A percentile compares a stretch with the other conserved stretches of the same genome.
Evolutionary conservation across 2,888 invertebrate genomes (phyloP).

Genomic region (Steromphala cineraria): DNA sequence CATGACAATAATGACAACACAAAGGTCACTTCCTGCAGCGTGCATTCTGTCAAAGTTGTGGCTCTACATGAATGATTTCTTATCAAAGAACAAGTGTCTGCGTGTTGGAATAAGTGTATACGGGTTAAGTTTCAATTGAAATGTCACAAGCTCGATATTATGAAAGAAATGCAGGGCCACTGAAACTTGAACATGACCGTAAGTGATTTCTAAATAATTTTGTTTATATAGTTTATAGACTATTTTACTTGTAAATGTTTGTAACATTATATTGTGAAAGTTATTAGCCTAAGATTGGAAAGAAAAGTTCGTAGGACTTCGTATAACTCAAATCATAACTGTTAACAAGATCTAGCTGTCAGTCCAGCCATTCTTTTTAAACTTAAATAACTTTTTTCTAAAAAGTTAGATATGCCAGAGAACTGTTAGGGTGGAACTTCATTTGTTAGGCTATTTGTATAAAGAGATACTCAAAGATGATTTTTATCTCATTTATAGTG

Average conservation of each 20-base stretch:
- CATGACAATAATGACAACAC: slow-evolving; percentile 62
- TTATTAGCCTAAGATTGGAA: no score
- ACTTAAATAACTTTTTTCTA: no score
- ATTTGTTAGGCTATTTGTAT: no score
- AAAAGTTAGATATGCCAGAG: no score
- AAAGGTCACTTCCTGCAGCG: slow-evolving; percentile 18
- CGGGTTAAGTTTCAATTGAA: slow-evolving; percentile 5
- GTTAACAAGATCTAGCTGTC: no score
- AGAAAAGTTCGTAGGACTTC: no score
- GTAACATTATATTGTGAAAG: not conserved
- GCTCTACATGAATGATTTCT: not conserved
- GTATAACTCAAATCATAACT: no score
- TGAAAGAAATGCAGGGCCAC: not conserved
- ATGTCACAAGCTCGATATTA: slow-evolving; percentile 11
- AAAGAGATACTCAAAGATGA: no score
- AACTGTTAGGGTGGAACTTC: no score
- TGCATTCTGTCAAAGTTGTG: not conserved
- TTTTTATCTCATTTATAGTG: no score
- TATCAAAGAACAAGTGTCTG: slow-evolving; percentile 2
- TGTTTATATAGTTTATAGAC: not conserved
- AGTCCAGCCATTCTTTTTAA: no score
- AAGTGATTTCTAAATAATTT: not conserved
- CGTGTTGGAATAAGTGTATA: not conserved
- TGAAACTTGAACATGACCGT: slow-evolving; percentile 15
- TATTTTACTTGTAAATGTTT: not conserved